Base-by-base conservation (phyloP, 2,888 invertebrate genomes). In the Lasius platythorax region DNA sequence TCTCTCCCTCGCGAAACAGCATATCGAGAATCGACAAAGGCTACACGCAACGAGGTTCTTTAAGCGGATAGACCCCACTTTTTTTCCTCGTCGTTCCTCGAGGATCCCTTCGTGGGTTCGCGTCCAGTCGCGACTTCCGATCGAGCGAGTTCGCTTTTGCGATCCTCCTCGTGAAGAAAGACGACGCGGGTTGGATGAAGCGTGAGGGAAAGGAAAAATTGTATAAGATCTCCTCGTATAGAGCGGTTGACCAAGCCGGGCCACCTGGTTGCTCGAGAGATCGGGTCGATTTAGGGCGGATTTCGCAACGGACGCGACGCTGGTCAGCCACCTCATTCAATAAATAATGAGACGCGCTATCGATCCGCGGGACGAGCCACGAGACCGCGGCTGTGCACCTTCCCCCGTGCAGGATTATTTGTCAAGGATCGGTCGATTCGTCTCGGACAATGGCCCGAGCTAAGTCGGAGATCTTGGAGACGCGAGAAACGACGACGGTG, bases 41-140 rank as follows among this genome's bases (percentile, higher is more conserved):
- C 87, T 89, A 86, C 87, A 67, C 84, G 83, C 64, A 84, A 85
- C 78, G 84, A 73, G 82, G 81, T 86, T 84, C 43, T 76, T 68
- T 92, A 92, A 92, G 90, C 90, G 90, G 91, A 92, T 91, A 83
- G 89, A 87, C 89, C 88, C 78, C 86, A 85, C 81, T 83, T 87
- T 87, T 86, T 87, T 85, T 83, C 67, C 75, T 53, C 75, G 18
- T 3, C 74, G 66, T 79, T 72, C 61, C 76, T 46, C 11, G 66
- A 72, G 67, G 79, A 82, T 85, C 83, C 75, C 74, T 73, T 66
- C 66, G 79, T 72, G 50, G 63, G n/a, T 74, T 58, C 74, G 84
- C 78, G 85, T 87, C 86, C 86, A 87, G 79, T 84, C 85, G 87
- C 89, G 85, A 90, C 82, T 90, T 84, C 83, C 84, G 91, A 87